Evolutionary conservation across 2,888 invertebrate species (phyloP).

Genomic region (Labia minor): DNA sequence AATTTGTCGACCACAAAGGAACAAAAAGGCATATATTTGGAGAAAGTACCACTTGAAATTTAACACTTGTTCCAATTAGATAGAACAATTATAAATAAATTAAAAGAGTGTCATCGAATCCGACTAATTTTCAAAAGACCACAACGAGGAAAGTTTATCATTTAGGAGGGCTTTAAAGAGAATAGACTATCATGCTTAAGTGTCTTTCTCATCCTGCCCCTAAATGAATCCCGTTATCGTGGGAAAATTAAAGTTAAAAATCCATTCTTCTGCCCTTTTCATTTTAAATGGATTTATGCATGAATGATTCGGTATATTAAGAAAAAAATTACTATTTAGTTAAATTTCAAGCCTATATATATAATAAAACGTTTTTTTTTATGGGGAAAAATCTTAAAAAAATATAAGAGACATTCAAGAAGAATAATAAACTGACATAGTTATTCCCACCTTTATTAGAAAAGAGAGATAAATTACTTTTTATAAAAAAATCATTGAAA

Average conservation of each 20-base stretch:
- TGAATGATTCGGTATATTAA: not conserved
- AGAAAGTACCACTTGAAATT: not conserved
- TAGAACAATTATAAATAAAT: not conserved
- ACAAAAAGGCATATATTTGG: not conserved
- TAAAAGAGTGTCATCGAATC: constrained; percentile 7
- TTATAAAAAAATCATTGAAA: too few species aligned
- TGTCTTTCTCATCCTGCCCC: not conserved
- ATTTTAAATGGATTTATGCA: not conserved
- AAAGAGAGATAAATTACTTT: too few species aligned
- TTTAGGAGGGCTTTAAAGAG: not conserved
- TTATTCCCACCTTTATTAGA: too few species aligned
- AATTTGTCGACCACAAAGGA: not conserved
- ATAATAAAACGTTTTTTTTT: not conserved
- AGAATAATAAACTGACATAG: too few species aligned
- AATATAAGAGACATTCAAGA: too few species aligned
- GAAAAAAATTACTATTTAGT: not conserved
- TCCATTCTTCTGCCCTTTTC: not conserved
- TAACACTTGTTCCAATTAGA: not conserved
- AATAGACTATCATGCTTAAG: constrained; percentile 4
- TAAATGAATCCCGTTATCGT: not conserved
- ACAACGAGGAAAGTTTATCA: not conserved
- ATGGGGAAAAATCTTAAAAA: too few species aligned
- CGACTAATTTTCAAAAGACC: constrained; percentile 1
- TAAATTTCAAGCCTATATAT: not conserved
- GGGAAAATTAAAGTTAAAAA: not conserved